Conservation (phyloP, 2,113 vertebrate genomes). For the Dicaeum eximium region DNA sequence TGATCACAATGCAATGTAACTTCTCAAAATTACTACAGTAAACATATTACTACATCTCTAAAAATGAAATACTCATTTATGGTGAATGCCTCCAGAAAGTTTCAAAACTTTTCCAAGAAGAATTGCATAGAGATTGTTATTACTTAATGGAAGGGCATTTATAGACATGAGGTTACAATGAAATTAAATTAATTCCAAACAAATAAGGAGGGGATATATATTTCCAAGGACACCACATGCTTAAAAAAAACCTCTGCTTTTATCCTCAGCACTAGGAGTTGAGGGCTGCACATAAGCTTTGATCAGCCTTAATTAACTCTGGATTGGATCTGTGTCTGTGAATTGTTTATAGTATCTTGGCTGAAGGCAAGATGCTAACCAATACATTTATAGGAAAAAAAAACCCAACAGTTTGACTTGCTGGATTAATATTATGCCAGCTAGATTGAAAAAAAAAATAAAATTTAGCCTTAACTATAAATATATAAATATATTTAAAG, state of each 20-base stretch:
- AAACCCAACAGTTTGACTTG: not conserved
- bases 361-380: not conserved
- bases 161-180: slow-evolving; percentile 41
- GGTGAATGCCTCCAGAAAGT: not conserved
- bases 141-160: slow-evolving; percentile 34
- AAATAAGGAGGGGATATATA: not conserved
- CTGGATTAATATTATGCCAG: slow-evolving; percentile 5
- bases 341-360: slow-evolving; percentile 54
- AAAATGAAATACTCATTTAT: slow-evolving; percentile 31
- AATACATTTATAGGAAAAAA: not conserved
- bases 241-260: slow-evolving; percentile 36
- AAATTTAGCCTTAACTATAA: too few species aligned
- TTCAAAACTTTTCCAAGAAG: slow-evolving; percentile 43
- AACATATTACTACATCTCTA: not conserved
- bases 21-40: not conserved
- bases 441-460: not conserved
- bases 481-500: too few species aligned
- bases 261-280: not conserved
- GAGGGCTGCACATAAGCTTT: slow-evolving; percentile 41
- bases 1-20: not conserved
- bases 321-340: slow-evolving; percentile 22
- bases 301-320: slow-evolving; percentile 52
- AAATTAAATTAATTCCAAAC: slow-evolving; percentile 53
- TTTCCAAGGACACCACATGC: slow-evolving; percentile 35
- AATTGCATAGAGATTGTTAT: slow-evolving; percentile 1